Conservation (phyloP, 2,113 vertebrate genomes). For the Odontophorus gujanensis region DNA sequence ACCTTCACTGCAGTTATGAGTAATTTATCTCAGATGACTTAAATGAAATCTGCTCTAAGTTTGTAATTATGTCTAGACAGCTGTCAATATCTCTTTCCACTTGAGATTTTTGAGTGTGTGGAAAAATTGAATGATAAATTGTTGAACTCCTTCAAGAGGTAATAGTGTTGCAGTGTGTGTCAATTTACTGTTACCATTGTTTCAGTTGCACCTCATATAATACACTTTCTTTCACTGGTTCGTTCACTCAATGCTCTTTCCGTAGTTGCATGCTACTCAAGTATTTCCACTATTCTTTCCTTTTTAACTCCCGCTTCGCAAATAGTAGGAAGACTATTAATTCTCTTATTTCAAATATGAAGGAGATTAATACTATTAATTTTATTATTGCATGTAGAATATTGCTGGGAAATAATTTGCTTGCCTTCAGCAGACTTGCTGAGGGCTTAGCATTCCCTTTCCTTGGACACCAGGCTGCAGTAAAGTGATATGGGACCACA, state of each 20-base stretch:
- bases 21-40: background rate
- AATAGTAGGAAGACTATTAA: background rate
- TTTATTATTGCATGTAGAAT: background rate
- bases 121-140: background rate
- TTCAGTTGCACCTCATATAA: background rate
- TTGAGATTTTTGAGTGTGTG: background rate
- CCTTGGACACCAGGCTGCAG: background rate
- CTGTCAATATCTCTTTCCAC: background rate
- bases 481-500: background rate
- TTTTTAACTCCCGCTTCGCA: background rate
- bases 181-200: background rate
- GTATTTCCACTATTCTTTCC: background rate
- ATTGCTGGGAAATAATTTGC: background rate
- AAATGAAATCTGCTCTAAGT: background rate
- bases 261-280: background rate
- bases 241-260: background rate
- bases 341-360: background rate
- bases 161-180: background rate
- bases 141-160: background rate
- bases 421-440: background rate
- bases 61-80: background rate
- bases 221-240: background rate
- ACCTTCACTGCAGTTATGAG: background rate
- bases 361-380: background rate
- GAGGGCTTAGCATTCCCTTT: background rate